Percentiles rank a stretch among this genome's conserved stretches.
Conservation (phyloP, 2,888 invertebrate species). For the Neuroscelio doddi region DNA sequence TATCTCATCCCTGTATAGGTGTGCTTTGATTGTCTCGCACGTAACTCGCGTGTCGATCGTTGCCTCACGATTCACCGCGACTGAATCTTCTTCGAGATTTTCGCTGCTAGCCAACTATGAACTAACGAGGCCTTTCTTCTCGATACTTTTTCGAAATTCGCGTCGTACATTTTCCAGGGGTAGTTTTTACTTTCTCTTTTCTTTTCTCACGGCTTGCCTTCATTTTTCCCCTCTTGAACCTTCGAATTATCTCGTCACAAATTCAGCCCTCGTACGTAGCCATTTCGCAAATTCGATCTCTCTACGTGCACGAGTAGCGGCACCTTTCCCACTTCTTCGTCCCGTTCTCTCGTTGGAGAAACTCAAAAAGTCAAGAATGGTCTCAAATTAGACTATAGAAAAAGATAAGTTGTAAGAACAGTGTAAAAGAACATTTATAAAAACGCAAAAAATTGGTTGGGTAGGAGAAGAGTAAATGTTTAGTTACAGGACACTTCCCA, state of each 20-base stretch:
- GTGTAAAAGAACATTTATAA: too few species aligned
- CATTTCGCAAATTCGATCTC: constrained; percentile 69
- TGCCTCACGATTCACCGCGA: constrained; percentile 43
- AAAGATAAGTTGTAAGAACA: too few species aligned
- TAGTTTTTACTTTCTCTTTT: constrained; percentile 12
- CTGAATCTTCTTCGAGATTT: constrained; percentile 49
- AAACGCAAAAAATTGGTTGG: too few species aligned
- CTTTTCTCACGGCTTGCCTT: constrained; percentile 26
- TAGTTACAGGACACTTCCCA: too few species aligned
- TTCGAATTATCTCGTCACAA: constrained; percentile 68
- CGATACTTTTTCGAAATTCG: constrained; percentile 44
- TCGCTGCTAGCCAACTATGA: constrained; percentile 50
- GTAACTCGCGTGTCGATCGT: constrained; percentile 27
- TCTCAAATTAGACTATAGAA: too few species aligned
- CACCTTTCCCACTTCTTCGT: constrained; percentile 43
- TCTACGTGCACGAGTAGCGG: constrained; percentile 51
- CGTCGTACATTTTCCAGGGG: constrained; percentile 37
- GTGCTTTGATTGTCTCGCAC: constrained; percentile 36
- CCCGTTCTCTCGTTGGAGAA: constrained; percentile 13
- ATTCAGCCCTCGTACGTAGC: constrained; percentile 67
- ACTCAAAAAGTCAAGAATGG: too few species aligned
- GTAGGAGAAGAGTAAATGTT: too few species aligned
- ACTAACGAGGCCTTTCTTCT: constrained; percentile 54
- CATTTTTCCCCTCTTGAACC: constrained; percentile 52
- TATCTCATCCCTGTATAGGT: too few species aligned